Evolutionary conservation across 2,113 vertebrate genomes (phyloP).

Genomic region (Forbesichthys papilliferus): DNA sequence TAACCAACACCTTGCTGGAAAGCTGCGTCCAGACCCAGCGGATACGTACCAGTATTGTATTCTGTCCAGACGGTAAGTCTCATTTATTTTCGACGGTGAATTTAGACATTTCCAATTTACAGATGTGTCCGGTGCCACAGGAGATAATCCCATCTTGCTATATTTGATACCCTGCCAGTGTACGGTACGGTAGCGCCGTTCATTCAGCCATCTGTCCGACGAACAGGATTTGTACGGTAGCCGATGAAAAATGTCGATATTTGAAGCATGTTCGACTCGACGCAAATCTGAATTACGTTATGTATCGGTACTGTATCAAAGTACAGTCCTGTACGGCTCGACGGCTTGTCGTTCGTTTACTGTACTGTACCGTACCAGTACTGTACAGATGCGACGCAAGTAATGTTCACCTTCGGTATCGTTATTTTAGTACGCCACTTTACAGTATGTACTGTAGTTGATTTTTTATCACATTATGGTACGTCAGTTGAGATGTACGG

Average conservation of each 20-base stretch:
- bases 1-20: constrained; percentile 1
- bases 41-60: constrained; percentile 2
- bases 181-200: background rate
- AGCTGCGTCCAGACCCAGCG: constrained; percentile 14
- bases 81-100: background rate
- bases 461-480: background rate
- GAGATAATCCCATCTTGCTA: constrained; percentile 42
- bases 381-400: constrained; percentile 44
- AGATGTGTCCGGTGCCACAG: constrained; percentile 66
- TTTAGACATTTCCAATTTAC: constrained; percentile 25
- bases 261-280: background rate
- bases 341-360: constrained; percentile 7
- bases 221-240: background rate
- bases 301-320: background rate
- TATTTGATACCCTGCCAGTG: constrained; percentile 47
- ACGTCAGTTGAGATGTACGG: too few species aligned
- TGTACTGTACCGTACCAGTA: too few species aligned
- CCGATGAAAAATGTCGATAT: background rate
- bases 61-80: constrained; percentile 59
- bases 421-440: background rate
- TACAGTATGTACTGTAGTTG: background rate
- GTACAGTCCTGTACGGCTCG: constrained; percentile 17
- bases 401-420: background rate
- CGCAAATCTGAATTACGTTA: too few species aligned
- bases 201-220: background rate